Base-by-base conservation (phyloP, 2,888 invertebrate species). In the Ennomos fuscantarius region DNA sequence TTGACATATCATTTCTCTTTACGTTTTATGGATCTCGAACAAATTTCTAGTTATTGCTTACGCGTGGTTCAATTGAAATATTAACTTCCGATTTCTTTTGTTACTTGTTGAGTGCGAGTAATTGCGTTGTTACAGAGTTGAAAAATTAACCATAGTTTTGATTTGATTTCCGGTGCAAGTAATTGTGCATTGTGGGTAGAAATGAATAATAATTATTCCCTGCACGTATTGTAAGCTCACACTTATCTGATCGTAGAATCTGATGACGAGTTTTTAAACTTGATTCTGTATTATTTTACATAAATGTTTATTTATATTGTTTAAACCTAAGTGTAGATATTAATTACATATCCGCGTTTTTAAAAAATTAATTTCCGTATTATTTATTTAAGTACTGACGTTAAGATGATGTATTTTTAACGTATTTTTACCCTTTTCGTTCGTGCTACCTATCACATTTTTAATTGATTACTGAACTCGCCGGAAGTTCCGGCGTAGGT, bases 1-100 rank as follows among this genome's bases (percentile, higher is more conserved):
- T 72, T 63, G 69, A 67, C 49, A 50, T 73, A 59, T 78, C 74
- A 84, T 87, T 88, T 88, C 87, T 82, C 86, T 76, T 78, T 73
- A 61, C 80, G 57, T 79, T 73, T n/a, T 80, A 84, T 70, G 85
- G 84, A 32, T 46, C 67, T 64, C 65, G 73, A 75, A 76, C 77
- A 73, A 78, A 82, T 86, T 78, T 85, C 82, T 82, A 82, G 72
- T 79, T 60, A 54, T 55, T 48, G 44, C 72, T 75, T 71, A 75
- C 66, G 69, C 55, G 65, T 68, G 52, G 63, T 72, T 42, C 67
- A 81, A 82, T 78, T 81, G 83, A 85, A 81, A 83, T 79, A 55
- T 60, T 69, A 56, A 63, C 70, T 73, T 65, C 64, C 58, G 68
- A 72, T 77, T 73, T 74, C 73, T 74, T 76, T 73, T 72, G 47